Evolutionary conservation across 2,797 vertebrate genomes (phyloP).

Genomic region (Phrynocephalus forsythii): DNA sequence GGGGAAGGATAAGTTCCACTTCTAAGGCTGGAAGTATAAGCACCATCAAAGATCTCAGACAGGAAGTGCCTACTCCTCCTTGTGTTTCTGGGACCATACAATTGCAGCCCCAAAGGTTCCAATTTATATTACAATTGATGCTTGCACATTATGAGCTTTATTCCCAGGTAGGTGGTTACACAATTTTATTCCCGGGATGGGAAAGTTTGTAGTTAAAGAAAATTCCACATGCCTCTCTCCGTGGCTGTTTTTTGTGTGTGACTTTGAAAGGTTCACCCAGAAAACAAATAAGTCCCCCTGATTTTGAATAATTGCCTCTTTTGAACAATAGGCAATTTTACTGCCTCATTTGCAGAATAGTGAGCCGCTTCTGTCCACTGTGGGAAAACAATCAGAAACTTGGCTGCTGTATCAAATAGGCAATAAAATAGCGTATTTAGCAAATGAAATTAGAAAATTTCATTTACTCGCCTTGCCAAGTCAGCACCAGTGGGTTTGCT

Average conservation of each 20-base stretch:
- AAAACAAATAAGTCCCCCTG: constrained; percentile 46
- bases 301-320: constrained; percentile 64
- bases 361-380: constrained; percentile 63
- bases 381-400: constrained; percentile 66
- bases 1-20: not conserved
- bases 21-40: not conserved
- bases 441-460: constrained; percentile 68
- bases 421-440: constrained; percentile 66
- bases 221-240: constrained; percentile 34
- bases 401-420: constrained; percentile 57
- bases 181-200: no score
- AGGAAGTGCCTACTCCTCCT: not conserved
- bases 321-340: constrained; percentile 67
- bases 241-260: constrained; percentile 37
- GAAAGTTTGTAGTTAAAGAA: not conserved
- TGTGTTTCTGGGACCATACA: not conserved
- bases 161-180: not conserved
- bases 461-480: constrained; percentile 67
- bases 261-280: constrained; percentile 40
- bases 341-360: constrained; percentile 58
- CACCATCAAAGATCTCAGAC: not conserved
- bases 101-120: not conserved
- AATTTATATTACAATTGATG: not conserved
- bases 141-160: not conserved
- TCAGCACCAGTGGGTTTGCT: constrained; percentile 48